Evolutionary conservation across 2,113 vertebrate genomes (phyloP).

Genomic region (Ceyx margarethae): DNA sequence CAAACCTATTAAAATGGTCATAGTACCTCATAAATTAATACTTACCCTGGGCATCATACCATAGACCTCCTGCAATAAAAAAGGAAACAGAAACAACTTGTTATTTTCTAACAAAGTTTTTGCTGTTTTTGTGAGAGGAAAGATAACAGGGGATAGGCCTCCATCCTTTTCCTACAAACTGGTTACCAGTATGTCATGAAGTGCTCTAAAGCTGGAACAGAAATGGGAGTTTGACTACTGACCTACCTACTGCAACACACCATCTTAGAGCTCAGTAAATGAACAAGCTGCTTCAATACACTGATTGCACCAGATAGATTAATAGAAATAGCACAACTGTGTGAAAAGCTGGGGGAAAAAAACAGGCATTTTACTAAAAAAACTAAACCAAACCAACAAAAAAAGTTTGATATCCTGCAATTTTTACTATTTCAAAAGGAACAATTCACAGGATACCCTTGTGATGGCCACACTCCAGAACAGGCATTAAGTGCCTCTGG

Average conservation of each 20-base stretch:
- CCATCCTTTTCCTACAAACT: not conserved
- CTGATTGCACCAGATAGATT: not conserved
- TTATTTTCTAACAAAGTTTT: not conserved
- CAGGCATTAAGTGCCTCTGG: not conserved
- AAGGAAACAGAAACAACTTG: not conserved
- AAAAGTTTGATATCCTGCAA: not conserved
- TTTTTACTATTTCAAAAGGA: not conserved
- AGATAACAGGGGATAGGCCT: not conserved
- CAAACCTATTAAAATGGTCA: not conserved
- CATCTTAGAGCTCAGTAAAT: not conserved
- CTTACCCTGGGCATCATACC: conserved; percentile 83
- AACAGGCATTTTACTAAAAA: not conserved
- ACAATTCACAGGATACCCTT: not conserved
- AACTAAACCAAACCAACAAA: not conserved
- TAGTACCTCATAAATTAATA: not conserved
- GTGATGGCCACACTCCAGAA: not conserved
- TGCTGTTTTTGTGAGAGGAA: not conserved
- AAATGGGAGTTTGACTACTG: not conserved
- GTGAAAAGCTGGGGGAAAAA: not conserved
- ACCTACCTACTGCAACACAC: not conserved
- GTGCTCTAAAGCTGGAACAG: not conserved
- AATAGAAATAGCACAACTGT: not conserved
- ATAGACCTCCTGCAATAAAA: conserved; percentile 80
- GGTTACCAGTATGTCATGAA: not conserved
- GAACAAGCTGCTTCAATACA: not conserved